Evolutionary conservation across 2,888 invertebrate species (phyloP), one percentile per base, ranked within the genome.

Genomic region (Stratiomys singularior): DNA sequence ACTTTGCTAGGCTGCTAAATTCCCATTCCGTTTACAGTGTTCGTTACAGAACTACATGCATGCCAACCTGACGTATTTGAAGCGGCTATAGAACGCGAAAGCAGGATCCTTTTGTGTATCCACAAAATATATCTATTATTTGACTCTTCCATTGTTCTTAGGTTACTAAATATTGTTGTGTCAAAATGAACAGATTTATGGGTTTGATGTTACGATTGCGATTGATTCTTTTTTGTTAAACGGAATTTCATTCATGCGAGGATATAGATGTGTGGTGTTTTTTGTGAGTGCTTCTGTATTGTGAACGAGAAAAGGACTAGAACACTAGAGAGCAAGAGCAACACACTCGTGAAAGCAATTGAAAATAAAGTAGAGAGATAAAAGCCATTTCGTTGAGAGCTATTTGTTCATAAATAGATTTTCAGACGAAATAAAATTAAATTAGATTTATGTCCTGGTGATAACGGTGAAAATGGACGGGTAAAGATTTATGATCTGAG

Each of bases 151-250:
- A n/a, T 30, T 66, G 25, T 25, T 66, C 27, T 27, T 30, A 11
- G 18, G 37, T n/a, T 37, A 66, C 30, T 66, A 66, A 37, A 66
- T 37, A 66, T n/a, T 37, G 15, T 37, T n/a, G 30, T 66, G 30
- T 30, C 37, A 66, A 30, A 37, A 66, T 66, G 66, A 66, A 37
- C 66, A 37, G 27, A 66, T 66, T 66, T 66, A 66, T 66, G 11
- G 37, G 37, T 37, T 3, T 37, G 37, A n/a, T 30, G 30, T 37
- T 66, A n/a, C 66, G 21, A 66, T 37, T 66, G 37, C 66, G 37
- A 66, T 66, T 66, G 37, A 66, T n/a, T 66, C 66, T 30, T 18
- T 66, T n/a, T 30, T 18, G 27, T 66, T 27, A 66, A 28, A 18
- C 37, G 30, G 66, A 30, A 18, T 66, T 30, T 28, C 28, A 66